Evolutionary conservation across 2,113 vertebrate species (phyloP), one percentile per base, ranked within the genome.

Genomic region (Aphyosemion australe): DNA sequence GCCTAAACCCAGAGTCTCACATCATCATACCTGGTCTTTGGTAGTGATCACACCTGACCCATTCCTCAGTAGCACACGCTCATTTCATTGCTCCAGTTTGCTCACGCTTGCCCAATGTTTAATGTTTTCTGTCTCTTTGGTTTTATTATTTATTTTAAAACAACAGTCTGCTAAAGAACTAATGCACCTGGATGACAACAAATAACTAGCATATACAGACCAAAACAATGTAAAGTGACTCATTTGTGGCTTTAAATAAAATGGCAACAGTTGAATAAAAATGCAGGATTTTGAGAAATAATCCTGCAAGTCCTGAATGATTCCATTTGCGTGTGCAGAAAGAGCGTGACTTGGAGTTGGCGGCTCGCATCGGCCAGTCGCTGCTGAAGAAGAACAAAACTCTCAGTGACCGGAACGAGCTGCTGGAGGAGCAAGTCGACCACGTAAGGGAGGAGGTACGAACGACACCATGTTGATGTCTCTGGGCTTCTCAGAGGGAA

Each of bases 261-360:
- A 26, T 2, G 5, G 26, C 26, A 26, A 26, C 26, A 26, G 3
- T 26, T 26, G 3, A 26, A 26, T 26, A 26, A 26, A 26, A 26
- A 26, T 1, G 26, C 26, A 26, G 26, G 26, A 26, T 26, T 26
- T 26, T 2, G 26, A 4, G 26, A 26, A 4, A 26, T 2, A 26
- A 4, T 26, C 26, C 26, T 26, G 26, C 3, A 26, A 26, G 37
- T 49, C 13, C 12, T 49, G 34, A 75, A 42, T 6, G 1, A 14
- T 37, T 20, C 16, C 34, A 53, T 77, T 6, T 48, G 37, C 69
- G 37, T 62, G 37, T 55, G 59, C 88, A 99, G 97, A 99, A 99
- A 95, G 97, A 99, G 87, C 94, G 97, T n/a, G 97, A 99, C 86
- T 87, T 99, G 86, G 97, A 99, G 89, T 92, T 99, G 72, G 97